These are phyloP conservation scores for Erpobdella octoculata DNA, from an alignment of 2,888 invertebrate genomes.

Conservation along the genomic window DNA sequence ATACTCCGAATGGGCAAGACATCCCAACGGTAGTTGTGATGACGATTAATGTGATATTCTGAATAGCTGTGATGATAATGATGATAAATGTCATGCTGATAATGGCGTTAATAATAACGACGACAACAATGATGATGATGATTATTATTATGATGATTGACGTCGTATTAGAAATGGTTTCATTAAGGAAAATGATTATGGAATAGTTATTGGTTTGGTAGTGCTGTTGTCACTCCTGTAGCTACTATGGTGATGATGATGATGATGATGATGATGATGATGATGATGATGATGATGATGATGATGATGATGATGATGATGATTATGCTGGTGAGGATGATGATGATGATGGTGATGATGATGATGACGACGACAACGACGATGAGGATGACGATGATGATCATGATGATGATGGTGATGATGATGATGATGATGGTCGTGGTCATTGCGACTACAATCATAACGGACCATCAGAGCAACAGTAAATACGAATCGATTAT, in stretches of 20 bases:
- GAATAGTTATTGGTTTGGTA: neutral
- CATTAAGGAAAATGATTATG: neutral
- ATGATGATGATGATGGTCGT: slow-evolving; percentile 3
- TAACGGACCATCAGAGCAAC: too few species aligned
- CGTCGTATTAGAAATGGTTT: neutral
- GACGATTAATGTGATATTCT: neutral
- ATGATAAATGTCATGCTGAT: neutral
- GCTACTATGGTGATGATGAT: neutral
- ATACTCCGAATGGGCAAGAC: too few species aligned
- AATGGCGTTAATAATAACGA: neutral
- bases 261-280: slow-evolving; percentile 6
- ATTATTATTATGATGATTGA: too few species aligned
- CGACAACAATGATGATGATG: slow-evolving; percentile 1
- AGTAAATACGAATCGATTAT: too few species aligned
- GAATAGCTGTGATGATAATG: neutral
- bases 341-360: slow-evolving; percentile 16
- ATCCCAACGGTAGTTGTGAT: neutral
- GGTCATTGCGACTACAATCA: too few species aligned
- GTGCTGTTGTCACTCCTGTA: too few species aligned
- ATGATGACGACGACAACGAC: neutral
- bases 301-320: neutral
- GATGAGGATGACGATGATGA: neutral
- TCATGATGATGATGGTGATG: neutral
- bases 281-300: neutral
- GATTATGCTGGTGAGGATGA: slow-evolving; percentile 1